Evolutionary conservation across 2,888 invertebrate genomes (phyloP), one percentile per base, ranked within the genome.

Genomic region (Eupithecia subumbrata): DNA sequence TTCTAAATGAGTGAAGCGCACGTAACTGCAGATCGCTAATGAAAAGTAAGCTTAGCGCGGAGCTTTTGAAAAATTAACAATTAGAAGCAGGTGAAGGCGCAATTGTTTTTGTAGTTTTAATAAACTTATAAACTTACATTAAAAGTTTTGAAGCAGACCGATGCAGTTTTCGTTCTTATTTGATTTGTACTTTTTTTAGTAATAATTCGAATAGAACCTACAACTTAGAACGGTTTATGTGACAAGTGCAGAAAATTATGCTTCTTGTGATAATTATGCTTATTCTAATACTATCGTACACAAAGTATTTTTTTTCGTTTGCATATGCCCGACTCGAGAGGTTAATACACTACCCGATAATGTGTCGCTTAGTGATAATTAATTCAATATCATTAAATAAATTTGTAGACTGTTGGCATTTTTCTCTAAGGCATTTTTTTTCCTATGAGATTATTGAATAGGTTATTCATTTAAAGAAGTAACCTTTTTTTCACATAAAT

Each of bases 31-130:
- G 75, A 77, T 75, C 70, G 73, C 75, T 77, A 77, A 77, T 77
- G 75, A 77, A 77, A 77, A 77, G 77, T 75, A 77, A 77, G 77
- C 77, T 77, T 71, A 71, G 68, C 48, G 74, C 73, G 9, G 63
- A 71, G 77, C 71, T 73, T 69, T 75, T 75, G 77, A 77, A 77
- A 77, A 75, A 75, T 77, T 73, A 69, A 71, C 71, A 70, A 70
- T 75, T 71, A 73, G 68, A 16, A 73, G 67, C 74, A 77, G 75
- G 77, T 73, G 77, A 72, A 72, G 11, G 43, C 48, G 69, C 45
- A 71, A 66, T 68, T 34, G 30, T 71, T 72, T 66, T 72, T 71
- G n/a, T 67, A 69, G 52, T 56, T 67, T 40, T 60, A 25, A 60
- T 25, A 25, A 60, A 22, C 22, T 25, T 56, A 56, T 22, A 22